Evolutionary conservation across 2,113 vertebrate genomes (phyloP).

Genomic region (Esox niger): DNA sequence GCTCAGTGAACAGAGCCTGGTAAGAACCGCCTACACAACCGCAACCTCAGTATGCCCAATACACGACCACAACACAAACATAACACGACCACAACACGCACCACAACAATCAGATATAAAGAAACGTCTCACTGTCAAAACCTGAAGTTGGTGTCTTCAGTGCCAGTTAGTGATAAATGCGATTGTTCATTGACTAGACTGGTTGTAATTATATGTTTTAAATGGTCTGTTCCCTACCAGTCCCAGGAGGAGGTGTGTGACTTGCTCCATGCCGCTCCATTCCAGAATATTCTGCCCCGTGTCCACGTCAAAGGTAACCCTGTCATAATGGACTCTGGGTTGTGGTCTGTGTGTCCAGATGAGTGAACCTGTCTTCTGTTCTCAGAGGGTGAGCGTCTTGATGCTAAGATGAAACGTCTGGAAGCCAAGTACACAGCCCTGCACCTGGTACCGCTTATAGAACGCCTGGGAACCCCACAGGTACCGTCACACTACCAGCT

Average conservation of each 20-base stretch:
- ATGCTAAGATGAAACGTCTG: slow-evolving; percentile 98
- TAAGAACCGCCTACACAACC: slow-evolving; percentile 60
- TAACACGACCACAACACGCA: slow-evolving; percentile 11
- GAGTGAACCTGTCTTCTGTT: not conserved
- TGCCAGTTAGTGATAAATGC: no score
- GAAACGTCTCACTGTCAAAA: no score
- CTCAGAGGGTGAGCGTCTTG: slow-evolving; percentile 95
- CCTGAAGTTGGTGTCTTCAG: no score
- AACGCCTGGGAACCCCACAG: slow-evolving; percentile 97
- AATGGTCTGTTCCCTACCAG: slow-evolving; percentile 72
- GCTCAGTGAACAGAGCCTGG: slow-evolving; percentile 98
- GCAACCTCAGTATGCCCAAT: no score
- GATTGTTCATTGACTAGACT: no score
- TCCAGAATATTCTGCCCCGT: slow-evolving; percentile 98
- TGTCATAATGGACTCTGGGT: not conserved
- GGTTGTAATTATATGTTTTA: no score
- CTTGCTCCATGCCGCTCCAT: slow-evolving; percentile 96
- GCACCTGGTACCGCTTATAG: slow-evolving; percentile 96
- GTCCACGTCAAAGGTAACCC: slow-evolving; percentile 96
- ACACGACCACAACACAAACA: not conserved
- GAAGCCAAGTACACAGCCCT: slow-evolving; percentile 98
- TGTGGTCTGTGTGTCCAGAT: not conserved
- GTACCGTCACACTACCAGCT: slow-evolving; percentile 61
- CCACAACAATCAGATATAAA: no score
- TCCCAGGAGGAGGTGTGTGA: slow-evolving; percentile 99